Percentiles rank a stretch among this genome's conserved stretches.
Evolutionary conservation across 2,797 vertebrate species (phyloP).

Genomic region (Pseudomugil gertrudae): DNA sequence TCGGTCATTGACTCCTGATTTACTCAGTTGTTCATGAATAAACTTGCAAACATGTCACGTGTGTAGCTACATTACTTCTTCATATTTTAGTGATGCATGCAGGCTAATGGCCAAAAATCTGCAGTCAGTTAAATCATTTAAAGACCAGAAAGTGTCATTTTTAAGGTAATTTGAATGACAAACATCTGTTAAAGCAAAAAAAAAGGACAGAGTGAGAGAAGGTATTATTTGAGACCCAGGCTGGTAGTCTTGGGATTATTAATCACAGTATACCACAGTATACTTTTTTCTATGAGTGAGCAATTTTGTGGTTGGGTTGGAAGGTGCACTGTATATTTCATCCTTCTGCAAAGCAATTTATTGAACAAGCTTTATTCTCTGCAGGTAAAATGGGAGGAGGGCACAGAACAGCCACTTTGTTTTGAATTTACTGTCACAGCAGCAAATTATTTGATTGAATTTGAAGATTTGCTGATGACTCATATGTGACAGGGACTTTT

Average conservation of each 20-base stretch:
- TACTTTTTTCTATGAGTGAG: too few relatives aligned
- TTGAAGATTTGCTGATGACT: constrained; percentile 27
- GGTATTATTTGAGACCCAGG: constrained; percentile 17
- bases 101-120: constrained; percentile 38
- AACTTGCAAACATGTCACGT: constrained; percentile 29
- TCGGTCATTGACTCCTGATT: constrained; percentile 50
- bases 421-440: constrained; percentile 31
- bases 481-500: background rate
- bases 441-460: constrained; percentile 36
- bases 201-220: background rate
- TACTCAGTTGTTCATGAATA: constrained; percentile 18
- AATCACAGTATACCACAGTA: constrained; percentile 65
- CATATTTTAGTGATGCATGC: constrained; percentile 69
- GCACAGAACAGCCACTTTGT: constrained; percentile 30
- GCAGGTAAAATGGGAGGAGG: background rate
- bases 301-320: too few relatives aligned
- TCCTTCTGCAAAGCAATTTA: too few relatives aligned
- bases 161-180: too few relatives aligned
- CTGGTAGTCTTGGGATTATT: constrained; percentile 61
- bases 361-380: constrained; percentile 47
- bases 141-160: too few relatives aligned
- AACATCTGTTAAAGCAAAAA: too few relatives aligned
- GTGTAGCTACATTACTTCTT: constrained; percentile 25
- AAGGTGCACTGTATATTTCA: too few relatives aligned
- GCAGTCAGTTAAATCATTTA: constrained; percentile 6